A percentile compares a stretch with the other conserved stretches of the same genome.
Conservation (phyloP, 2,888 invertebrate species). For the Dimorphilus gyrociliatus region DNA sequence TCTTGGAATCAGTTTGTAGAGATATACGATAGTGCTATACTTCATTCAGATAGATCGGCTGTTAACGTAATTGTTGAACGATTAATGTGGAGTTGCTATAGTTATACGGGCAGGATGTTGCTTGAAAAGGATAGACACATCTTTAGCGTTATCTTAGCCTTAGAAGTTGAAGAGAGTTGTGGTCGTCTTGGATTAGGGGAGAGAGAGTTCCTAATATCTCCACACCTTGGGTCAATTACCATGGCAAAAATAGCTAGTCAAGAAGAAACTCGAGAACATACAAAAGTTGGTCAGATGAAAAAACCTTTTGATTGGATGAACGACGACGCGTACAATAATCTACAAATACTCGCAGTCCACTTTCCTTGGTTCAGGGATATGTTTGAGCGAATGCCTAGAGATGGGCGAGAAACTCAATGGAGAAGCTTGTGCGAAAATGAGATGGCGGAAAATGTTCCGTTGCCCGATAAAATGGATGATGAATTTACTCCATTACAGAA, state of each 20-base stretch:
- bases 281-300: constrained; percentile 18
- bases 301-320: constrained; percentile 40
- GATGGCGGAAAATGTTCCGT: constrained; percentile 22
- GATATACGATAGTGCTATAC: constrained; percentile 29
- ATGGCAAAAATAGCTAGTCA: constrained; percentile 25
- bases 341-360: constrained; percentile 33
- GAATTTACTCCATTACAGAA: constrained; percentile 28
- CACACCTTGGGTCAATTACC: constrained; percentile 23
- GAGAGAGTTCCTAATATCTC: constrained; percentile 34
- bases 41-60: constrained; percentile 35
- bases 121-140: constrained; percentile 26
- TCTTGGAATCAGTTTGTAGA: constrained; percentile 28
- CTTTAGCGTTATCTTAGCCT: constrained; percentile 25
- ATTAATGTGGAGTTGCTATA: constrained; percentile 21
- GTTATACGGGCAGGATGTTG: constrained; percentile 21
- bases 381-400: constrained; percentile 35
- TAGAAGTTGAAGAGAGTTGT: constrained; percentile 31
- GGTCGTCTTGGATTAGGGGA: constrained; percentile 28
- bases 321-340: constrained; percentile 35
- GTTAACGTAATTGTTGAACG: constrained; percentile 31
- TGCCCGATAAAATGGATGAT: constrained; percentile 36
- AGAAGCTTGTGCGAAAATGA: constrained; percentile 34
- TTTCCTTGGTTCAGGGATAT: constrained; percentile 38
- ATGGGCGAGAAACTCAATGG: constrained; percentile 37
- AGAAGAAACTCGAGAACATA: constrained; percentile 10